A percentile compares a stretch with the other conserved stretches of the same genome.
phyloP scores from a whole-genome alignment of 2,113 vertebrate species.

The Aegypius monachus region DNA sequence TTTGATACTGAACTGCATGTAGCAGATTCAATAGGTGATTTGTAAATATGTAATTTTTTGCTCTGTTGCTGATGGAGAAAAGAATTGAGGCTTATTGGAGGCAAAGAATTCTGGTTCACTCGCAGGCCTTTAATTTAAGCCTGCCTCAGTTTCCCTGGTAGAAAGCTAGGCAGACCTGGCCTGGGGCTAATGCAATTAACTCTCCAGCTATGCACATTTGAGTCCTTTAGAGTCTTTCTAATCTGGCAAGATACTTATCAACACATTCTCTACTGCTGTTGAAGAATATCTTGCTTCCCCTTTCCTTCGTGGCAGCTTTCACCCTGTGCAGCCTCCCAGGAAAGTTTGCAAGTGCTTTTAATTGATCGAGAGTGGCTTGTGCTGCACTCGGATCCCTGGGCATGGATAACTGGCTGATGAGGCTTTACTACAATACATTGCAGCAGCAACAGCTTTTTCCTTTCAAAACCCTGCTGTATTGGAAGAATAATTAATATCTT shows the following conservation, averaged over 20 bases:
- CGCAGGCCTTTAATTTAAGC: background rate
- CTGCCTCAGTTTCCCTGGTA: background rate
- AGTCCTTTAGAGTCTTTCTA: background rate
- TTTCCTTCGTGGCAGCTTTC: background rate
- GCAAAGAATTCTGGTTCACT: background rate
- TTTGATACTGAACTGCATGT: too few species aligned
- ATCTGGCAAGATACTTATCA: too few species aligned
- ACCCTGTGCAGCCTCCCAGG: background rate
- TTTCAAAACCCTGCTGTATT: background rate
- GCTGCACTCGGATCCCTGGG: background rate
- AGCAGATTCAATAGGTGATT: background rate
- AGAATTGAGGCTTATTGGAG: background rate
- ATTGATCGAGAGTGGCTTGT: background rate
- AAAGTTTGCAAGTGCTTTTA: background rate
- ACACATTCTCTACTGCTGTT: background rate
- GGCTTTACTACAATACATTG: background rate
- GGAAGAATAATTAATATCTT: background rate
- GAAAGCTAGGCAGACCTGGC: background rate
- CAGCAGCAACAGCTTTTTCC: background rate
- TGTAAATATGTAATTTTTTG: background rate
- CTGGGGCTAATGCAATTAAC: too few species aligned
- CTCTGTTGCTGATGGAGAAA: fast-evolving
- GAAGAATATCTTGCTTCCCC: background rate
- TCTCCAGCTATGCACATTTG: background rate
- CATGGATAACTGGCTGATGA: background rate